Evolutionary conservation across 1,140 invertebrate species (phyloP), one percentile per base, ranked within the genome.

Genomic region (Apocrypta bakeri): DNA sequence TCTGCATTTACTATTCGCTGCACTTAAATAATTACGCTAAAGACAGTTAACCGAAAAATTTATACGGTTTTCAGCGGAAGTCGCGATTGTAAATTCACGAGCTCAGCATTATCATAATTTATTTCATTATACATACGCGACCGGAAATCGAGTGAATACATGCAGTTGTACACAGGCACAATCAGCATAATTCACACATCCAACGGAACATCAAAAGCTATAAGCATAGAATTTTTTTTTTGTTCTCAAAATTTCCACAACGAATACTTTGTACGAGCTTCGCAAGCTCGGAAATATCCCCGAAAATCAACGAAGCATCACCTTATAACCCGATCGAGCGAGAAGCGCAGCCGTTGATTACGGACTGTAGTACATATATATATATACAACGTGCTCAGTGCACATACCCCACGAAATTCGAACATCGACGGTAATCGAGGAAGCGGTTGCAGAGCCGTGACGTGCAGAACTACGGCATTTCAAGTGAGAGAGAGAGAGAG

Each of bases 401-500:
- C 27, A 56, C 37, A 61, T 33, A 64, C 21, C 56, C n/a, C 21
- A 17, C 48, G 21, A 56, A 37, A 17, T 56, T 56, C 48, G 48
- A 21, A 56, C 48, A 56, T 56, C 48, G 17, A n/a, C 31, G 48
- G 74, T 48, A 56, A 79, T 79, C 11, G 66, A 79, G 66, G 77
- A 69, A 71, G 69, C 24, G 48, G 17, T 17, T 37, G 33, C 33
- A 37, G 33, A 0, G 40, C 40, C 64, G 11, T 29, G 76, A 69
- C 64, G 24, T 37, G 29, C 61, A n/a, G 17, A 56, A 24, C 61
- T 61, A 27, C 24, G 63, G 63, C 2, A 14, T 68, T 42, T 25
- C 12, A 42, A 75, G 11, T 29, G 9, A 64, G 74, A 17, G 72
- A 27, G 71, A 2, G 40, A 9, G 77, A 56, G 66, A 24, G 11